Base-by-base conservation (phyloP, 1,140 invertebrate genomes). In the Magallana gigas region DNA sequence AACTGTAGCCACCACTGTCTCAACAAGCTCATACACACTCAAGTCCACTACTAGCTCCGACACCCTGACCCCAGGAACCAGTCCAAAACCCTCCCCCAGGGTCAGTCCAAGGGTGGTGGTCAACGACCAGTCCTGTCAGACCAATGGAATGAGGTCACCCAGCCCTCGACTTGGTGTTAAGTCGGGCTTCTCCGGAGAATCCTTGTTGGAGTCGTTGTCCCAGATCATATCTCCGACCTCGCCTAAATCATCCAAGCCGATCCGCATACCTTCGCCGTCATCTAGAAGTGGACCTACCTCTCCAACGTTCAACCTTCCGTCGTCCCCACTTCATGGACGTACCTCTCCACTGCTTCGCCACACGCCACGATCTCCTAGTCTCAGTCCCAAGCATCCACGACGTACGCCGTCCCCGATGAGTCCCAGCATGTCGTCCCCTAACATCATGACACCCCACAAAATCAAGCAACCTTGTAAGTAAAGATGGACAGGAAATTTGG, bases 21-120 rank as follows among this genome's bases (percentile, higher is more conserved):
- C 83, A 0, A 36, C 83, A 29, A 58, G 56, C n/a, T 84, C 83
- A 11, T 91, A 92, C 12, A 94, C 95, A 18, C 95, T 96, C 64
- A 94, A 96, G 85, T 91, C 96, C 94, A 80, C 96, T 95, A 92
- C 95, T 95, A 92, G 96, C 95, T 64, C 97, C 96, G 92, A 97
- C 97, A 95, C 97, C 96, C 91, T 94, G 83, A 94, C 94, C 4
- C 94, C 95, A 12, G 90, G 91, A 16, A 86, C 88, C 57, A 93
- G 91, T 87, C 92, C 93, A 12, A 90, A 89, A n/a, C 90, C 91
- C 12, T 92, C 92, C 36, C 91, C 92, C 2, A 87, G 92, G 29
- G 90, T 91, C 18, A 91, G 92, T 76, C 91, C 90, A 64, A 88
- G 89, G 85, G 90, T 90, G 86, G 60, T 92, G 71, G 81, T 84